These are phyloP conservation scores for Megathymus violae DNA, from an alignment of 1,140 invertebrate species.

Conservation along the genomic window DNA sequence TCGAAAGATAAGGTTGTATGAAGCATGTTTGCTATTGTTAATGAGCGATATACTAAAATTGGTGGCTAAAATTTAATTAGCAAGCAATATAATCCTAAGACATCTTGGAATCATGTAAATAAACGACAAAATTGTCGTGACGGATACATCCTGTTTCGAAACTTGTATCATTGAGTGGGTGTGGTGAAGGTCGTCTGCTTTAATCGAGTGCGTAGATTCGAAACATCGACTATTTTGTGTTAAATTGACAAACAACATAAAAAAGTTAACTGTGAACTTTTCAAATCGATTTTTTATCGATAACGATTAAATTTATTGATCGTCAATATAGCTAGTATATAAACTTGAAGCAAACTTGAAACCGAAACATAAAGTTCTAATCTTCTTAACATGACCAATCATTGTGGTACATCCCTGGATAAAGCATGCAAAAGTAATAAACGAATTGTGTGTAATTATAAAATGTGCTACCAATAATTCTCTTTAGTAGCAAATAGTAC, in stretches of 20 bases:
- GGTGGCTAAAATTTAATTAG: background rate
- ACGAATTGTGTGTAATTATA: too few species aligned
- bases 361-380: too few species aligned
- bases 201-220: constrained; percentile 51
- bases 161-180: constrained; percentile 61
- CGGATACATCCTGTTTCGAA: constrained; percentile 62
- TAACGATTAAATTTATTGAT: background rate
- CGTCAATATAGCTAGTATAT: constrained; percentile 6
- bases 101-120: constrained; percentile 31
- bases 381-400: too few species aligned
- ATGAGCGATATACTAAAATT: constrained; percentile 1
- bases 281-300: constrained; percentile 25
- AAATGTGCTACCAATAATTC: too few species aligned
- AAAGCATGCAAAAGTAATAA: too few species aligned
- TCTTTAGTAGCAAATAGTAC: too few species aligned
- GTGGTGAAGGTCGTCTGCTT: constrained; percentile 70
- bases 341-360: background rate
- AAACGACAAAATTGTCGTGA: constrained; percentile 60
- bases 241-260: constrained; percentile 27
- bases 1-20: too few species aligned
- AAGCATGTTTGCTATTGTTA: too few species aligned
- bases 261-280: constrained; percentile 18
- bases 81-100: constrained; percentile 9
- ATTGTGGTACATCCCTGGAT: too few species aligned
- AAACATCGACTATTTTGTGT: constrained; percentile 43